phyloP scores from a whole-genome alignment of 2,888 invertebrate genomes.

The Periphyllus acericola region DNA sequence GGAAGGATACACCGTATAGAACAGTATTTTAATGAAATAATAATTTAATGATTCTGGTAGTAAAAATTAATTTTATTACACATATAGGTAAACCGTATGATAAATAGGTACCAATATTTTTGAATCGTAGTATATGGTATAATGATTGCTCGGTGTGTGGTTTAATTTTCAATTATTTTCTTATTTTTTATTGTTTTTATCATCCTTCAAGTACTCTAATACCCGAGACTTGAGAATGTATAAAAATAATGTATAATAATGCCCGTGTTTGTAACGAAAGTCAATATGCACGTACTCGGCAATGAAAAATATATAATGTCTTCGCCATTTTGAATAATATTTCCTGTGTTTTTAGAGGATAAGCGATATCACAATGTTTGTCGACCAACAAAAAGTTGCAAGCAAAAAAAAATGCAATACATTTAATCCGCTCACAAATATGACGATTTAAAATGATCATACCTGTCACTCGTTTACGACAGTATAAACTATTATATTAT shows the following conservation, averaged over 20 bases:
- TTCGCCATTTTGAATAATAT: neutral
- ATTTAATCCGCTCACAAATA: neutral
- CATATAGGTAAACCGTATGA: neutral
- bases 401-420: neutral
- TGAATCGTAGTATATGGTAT: neutral
- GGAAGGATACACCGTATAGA: neutral
- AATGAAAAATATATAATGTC: neutral
- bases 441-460: neutral
- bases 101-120: neutral
- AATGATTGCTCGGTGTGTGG: neutral
- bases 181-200: neutral
- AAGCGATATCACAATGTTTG: neutral
- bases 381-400: neutral
- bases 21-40: constrained; percentile 8
- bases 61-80: neutral
- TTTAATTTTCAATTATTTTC: neutral
- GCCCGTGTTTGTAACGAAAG: neutral
- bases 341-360: neutral
- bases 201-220: neutral
- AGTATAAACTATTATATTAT: neutral
- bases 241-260: neutral
- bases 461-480: neutral
- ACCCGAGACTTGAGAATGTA: neutral
- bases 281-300: neutral
- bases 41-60: neutral